A percentile compares a stretch with the other conserved stretches of the same genome.
Evolutionary conservation across 1,140 invertebrate genomes (phyloP).

Genomic region (Drosophila bipectinata): DNA sequence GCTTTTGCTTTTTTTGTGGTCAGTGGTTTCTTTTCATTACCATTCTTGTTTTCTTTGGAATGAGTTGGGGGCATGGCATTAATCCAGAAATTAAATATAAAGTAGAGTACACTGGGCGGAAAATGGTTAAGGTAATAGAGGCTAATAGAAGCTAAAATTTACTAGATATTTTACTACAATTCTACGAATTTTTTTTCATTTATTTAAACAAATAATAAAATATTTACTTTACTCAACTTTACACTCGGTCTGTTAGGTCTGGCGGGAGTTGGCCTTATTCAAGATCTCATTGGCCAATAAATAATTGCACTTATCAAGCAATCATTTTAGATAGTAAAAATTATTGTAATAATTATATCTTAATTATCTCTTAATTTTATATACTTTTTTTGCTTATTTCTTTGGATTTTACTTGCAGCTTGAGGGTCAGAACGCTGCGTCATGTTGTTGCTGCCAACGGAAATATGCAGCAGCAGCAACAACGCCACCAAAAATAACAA

Average conservation of each 20-base stretch:
- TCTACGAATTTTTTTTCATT: no score
- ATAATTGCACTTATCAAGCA: background rate
- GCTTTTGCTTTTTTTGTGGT: background rate
- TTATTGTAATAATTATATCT: background rate
- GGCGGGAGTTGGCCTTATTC: background rate
- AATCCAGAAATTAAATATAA: background rate
- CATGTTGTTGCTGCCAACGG: conserved; percentile 63
- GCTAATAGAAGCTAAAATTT: no score
- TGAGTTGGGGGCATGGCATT: background rate
- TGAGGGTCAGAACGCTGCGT: conserved; percentile 44
- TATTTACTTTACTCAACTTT: no score
- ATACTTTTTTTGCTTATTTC: background rate
- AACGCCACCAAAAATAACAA: conserved; percentile 20
- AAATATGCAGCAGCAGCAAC: conserved; percentile 51
- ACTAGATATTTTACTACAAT: no score
- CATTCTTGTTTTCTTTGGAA: conserved; percentile 18
- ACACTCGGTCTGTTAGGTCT: no score
- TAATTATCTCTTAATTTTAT: background rate
- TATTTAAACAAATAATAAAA: no score
- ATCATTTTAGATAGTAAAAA: background rate
- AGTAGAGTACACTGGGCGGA: background rate
- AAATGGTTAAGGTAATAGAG: no score
- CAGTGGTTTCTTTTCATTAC: conserved; percentile 18
- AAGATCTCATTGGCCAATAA: background rate
- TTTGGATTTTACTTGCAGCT: conserved; percentile 26